These are phyloP conservation scores for Onchidella celtica DNA, from an alignment of 2,888 invertebrate genomes.

Conservation along the genomic window DNA sequence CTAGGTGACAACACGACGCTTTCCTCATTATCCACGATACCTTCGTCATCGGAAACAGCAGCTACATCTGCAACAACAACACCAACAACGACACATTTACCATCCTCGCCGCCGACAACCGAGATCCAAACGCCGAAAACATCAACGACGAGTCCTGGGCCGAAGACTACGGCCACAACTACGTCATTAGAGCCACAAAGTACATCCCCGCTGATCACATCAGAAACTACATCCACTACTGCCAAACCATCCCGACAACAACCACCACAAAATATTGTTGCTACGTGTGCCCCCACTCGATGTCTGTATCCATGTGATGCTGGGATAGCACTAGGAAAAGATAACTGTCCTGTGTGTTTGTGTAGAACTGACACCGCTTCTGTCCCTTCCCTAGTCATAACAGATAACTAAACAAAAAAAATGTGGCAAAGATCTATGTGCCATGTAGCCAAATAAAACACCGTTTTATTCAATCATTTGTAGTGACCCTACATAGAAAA, in stretches of 20 bases:
- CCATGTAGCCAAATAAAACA: too few species aligned
- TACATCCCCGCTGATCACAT: too few species aligned
- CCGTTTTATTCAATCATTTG: too few species aligned
- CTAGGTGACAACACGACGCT: neutral
- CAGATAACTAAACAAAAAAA: too few species aligned
- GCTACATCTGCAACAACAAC: neutral
- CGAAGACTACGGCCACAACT: too few species aligned
- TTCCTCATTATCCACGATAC: neutral
- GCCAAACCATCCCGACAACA: neutral
- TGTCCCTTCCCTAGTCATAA: neutral
- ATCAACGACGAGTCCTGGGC: neutral
- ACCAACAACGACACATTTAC: neutral
- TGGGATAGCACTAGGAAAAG: constrained; percentile 47
- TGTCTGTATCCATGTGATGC: constrained; percentile 53
- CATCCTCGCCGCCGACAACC: neutral
- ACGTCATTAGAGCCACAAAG: too few species aligned
- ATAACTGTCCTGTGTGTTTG: constrained; percentile 52
- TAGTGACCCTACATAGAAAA: too few species aligned
- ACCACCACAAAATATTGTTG: too few species aligned
- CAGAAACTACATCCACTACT: too few species aligned
- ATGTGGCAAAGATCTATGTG: too few species aligned
- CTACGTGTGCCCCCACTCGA: constrained; percentile 50
- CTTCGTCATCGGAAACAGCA: neutral
- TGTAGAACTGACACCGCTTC: constrained; percentile 20
- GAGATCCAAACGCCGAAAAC: neutral